Evolutionary conservation across 2,797 vertebrate species (phyloP).

Genomic region (Melanotaenia maccullochi): DNA sequence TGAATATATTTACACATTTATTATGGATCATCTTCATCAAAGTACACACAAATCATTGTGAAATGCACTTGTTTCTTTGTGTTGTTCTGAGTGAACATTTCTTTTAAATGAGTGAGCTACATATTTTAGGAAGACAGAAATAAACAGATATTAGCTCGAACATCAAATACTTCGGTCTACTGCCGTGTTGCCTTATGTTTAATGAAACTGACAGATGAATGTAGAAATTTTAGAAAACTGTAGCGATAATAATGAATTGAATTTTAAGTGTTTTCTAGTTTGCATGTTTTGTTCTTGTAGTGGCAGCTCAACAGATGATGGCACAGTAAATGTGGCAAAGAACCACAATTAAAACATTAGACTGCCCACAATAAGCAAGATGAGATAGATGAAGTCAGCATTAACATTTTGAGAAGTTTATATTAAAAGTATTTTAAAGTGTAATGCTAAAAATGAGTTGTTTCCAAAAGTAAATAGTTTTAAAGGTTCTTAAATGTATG

Average conservation of each 20-base stretch:
- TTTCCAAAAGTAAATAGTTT: constrained; percentile 18
- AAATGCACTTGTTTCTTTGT: background rate
- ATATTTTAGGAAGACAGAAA: background rate
- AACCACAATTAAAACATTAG: constrained; percentile 1
- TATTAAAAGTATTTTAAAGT: constrained; percentile 2
- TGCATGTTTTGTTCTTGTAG: constrained; percentile 8
- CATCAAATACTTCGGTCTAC: background rate
- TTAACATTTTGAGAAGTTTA: constrained; percentile 10
- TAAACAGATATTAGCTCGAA: background rate
- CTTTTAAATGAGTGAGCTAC: background rate
- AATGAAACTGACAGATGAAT: constrained; percentile 16
- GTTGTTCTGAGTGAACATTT: background rate
- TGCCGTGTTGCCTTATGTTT: background rate
- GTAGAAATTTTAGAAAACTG: constrained; percentile 12
- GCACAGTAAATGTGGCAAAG: background rate
- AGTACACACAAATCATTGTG: background rate
- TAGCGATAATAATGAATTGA: background rate
- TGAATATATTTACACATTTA: background rate
- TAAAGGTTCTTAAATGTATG: constrained; percentile 3
- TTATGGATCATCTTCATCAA: background rate
- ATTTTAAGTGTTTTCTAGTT: background rate
- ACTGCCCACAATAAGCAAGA: constrained; percentile 6
- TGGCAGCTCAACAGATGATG: constrained; percentile 21
- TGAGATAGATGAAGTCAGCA: constrained; percentile 9
- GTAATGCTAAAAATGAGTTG: background rate